Evolutionary conservation across 2,113 vertebrate species (phyloP).

Genomic region (Centropristis striata): DNA sequence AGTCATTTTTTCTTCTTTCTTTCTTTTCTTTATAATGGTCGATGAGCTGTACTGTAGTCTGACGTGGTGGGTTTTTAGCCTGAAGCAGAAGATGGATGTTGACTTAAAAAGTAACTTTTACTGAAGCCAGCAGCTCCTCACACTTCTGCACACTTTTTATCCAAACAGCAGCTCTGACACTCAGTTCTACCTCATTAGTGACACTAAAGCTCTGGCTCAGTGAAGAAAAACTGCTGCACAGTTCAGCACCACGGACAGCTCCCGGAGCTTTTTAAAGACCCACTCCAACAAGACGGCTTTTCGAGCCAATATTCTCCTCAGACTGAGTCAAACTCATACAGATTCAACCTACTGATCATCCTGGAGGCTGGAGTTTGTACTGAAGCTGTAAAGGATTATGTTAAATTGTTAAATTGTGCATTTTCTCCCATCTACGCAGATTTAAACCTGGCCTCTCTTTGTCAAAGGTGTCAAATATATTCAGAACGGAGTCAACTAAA

Average conservation of each 20-base stretch:
- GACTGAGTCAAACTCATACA: background rate
- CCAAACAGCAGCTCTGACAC: background rate
- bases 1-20: too few relatives aligned
- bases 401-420: background rate
- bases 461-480: too few relatives aligned
- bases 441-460: background rate
- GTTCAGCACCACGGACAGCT: slow-evolving; percentile 45
- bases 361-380: background rate
- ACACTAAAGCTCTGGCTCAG: background rate
- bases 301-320: background rate
- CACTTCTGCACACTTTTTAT: background rate
- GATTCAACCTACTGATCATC: background rate
- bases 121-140: background rate
- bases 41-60: background rate
- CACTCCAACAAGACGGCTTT: background rate
- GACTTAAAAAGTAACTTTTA: background rate
- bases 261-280: background rate
- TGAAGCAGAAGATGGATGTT: too few relatives aligned
- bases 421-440: background rate
- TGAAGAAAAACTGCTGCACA: background rate
- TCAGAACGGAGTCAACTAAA: background rate
- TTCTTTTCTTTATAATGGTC: background rate
- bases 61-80: background rate
- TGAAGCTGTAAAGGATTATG: background rate
- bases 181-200: background rate